A percentile compares a stretch with the other conserved stretches of the same genome.
These are phyloP conservation scores for Drosophila nebulosa DNA, from an alignment of 1,140 invertebrate genomes.

Conservation along the genomic window DNA sequence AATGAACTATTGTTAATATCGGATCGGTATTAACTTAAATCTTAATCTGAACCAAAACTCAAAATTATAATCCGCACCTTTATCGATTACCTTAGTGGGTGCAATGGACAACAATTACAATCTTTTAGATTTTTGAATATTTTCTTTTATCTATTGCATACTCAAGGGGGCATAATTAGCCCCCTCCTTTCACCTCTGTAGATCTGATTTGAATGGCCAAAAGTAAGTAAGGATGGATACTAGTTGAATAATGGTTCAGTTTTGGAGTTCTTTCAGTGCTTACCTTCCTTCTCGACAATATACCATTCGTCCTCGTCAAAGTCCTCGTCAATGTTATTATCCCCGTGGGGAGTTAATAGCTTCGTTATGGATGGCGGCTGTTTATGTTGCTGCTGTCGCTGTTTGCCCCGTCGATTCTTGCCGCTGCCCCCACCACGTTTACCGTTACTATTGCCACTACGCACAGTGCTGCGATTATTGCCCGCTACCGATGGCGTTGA, in stretches of 20 bases:
- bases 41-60: neutral
- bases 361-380: constrained; percentile 54
- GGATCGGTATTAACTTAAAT: neutral
- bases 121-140: too few relatives aligned
- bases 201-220: too few relatives aligned
- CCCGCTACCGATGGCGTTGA: constrained; percentile 71
- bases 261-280: constrained; percentile 21
- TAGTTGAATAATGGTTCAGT: too few relatives aligned
- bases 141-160: too few relatives aligned
- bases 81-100: too few relatives aligned
- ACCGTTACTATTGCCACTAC: constrained; percentile 40
- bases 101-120: too few relatives aligned
- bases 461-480: constrained; percentile 49
- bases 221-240: too few relatives aligned
- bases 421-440: constrained; percentile 39
- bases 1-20: neutral
- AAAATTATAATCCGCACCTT: too few relatives aligned
- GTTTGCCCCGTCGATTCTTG: constrained; percentile 57
- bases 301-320: constrained; percentile 80
- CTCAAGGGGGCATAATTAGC: too few relatives aligned
- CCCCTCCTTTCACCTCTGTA: too few relatives aligned
- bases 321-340: constrained; percentile 46
- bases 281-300: constrained; percentile 78
- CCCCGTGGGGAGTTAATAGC: constrained; percentile 50
- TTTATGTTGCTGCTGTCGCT: constrained; percentile 42